Evolutionary conservation across 37 sponge, comb jelly and placozoan genomes (phyloP).

Genomic region (Aplysina aerophoba): DNA sequence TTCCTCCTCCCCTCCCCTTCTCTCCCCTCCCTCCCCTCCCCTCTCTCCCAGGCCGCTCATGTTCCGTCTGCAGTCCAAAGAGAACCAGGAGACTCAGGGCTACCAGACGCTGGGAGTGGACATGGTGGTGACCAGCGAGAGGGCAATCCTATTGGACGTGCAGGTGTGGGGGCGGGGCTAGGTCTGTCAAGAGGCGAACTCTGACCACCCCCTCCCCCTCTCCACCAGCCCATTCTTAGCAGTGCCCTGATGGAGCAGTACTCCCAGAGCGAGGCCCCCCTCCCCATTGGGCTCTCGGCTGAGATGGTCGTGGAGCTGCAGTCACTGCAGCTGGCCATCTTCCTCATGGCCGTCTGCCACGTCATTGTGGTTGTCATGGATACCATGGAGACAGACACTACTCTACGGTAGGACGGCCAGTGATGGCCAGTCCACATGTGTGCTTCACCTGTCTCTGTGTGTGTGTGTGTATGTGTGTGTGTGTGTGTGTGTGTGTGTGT

Average conservation of each 20-base stretch:
- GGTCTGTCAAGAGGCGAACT: not conserved
- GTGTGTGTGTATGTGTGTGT: not conserved
- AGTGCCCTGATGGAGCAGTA: constrained; percentile 56
- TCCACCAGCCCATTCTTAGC: constrained; percentile 68
- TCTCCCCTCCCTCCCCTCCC: not conserved
- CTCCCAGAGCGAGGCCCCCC: constrained; percentile 13
- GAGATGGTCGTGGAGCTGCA: constrained; percentile 65
- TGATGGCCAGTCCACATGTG: not conserved
- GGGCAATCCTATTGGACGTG: constrained; percentile 77
- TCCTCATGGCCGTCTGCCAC: constrained; percentile 77
- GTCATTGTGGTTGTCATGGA: constrained; percentile 75
- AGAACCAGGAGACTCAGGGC: constrained; percentile 61
- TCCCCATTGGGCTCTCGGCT: constrained; percentile 54
- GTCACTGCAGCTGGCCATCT: constrained; percentile 75
- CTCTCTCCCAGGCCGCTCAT: constrained; percentile 57
- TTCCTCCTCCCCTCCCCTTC: not conserved
- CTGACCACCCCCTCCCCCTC: not conserved
- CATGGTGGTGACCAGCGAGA: constrained; percentile 76
- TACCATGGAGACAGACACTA: constrained; percentile 55
- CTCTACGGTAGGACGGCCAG: constrained; percentile 37
- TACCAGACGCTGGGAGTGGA: constrained; percentile 83
- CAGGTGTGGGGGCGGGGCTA: constrained; percentile 27
- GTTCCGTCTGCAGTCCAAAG: constrained; percentile 80
- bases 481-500: constrained; percentile 17
- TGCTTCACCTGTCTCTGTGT: not conserved